A percentile compares a stretch with the other conserved stretches of the same genome.
phyloP scores from a whole-genome alignment of 2,797 vertebrate genomes.

The Phrynocephalus vlangalii region DNA sequence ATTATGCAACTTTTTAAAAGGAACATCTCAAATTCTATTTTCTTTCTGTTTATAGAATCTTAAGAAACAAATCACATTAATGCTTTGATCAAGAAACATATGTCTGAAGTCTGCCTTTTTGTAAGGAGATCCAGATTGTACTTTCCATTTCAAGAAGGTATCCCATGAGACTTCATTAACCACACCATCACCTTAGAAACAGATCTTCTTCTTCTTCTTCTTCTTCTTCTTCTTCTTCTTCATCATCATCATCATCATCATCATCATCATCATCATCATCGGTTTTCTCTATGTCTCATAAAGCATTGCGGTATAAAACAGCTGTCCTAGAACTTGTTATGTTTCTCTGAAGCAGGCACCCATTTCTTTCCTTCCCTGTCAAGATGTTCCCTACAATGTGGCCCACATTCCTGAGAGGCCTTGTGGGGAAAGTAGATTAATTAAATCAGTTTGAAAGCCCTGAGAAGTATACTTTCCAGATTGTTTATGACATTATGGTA shows the following conservation, averaged over 20 bases:
- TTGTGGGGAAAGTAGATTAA: not conserved
- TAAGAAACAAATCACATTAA: not conserved
- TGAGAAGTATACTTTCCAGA: not conserved
- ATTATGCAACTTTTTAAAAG: not conserved
- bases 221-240: too few species aligned
- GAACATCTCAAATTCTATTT: not conserved
- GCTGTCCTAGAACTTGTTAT: not conserved
- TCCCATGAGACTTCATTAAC: not conserved
- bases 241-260: too few species aligned
- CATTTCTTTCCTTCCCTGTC: not conserved
- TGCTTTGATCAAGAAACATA: not conserved
- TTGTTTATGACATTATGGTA: too few species aligned
- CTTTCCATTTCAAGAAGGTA: not conserved
- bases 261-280: too few species aligned
- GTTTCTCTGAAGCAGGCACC: not conserved
- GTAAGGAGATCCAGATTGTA: not conserved
- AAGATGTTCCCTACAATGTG: not conserved
- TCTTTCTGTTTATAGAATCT: not conserved
- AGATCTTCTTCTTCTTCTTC: too few species aligned
- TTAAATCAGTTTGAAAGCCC: not conserved
- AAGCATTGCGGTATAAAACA: not conserved
- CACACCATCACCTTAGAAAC: not conserved
- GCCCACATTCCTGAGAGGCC: not conserved
- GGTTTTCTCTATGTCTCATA: not conserved
- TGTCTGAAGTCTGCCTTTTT: not conserved